phyloP scores from a whole-genome alignment of 1,140 invertebrate species.

The Monomorium pharaonis region DNA sequence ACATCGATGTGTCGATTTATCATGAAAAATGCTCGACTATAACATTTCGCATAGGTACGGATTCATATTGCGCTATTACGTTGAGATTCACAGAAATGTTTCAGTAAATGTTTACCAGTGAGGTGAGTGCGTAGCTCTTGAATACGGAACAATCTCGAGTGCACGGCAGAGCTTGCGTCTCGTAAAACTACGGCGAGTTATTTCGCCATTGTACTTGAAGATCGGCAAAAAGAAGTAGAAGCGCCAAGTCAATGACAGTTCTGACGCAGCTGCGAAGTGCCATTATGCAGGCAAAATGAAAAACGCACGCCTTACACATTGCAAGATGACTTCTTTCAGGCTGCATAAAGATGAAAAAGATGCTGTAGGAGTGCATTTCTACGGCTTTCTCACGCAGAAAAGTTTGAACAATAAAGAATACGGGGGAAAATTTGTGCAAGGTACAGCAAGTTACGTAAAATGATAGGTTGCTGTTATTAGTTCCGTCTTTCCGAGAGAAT shows the following conservation, averaged over 20 bases:
- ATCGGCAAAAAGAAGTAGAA: constrained; percentile 20
- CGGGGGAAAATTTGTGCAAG: background rate
- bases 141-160: constrained; percentile 4
- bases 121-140: constrained; percentile 14
- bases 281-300: constrained; percentile 34
- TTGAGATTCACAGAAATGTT: background rate
- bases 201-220: constrained; percentile 38
- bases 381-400: background rate
- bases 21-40: background rate
- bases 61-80: background rate
- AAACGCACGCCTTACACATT: constrained; percentile 20
- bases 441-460: background rate
- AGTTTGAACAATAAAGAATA: background rate
- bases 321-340: constrained; percentile 6
- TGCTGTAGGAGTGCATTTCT: background rate
- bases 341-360: constrained; percentile 30
- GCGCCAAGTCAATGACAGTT: constrained; percentile 24
- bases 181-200: constrained; percentile 37
- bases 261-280: constrained; percentile 7
- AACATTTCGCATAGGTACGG: background rate
- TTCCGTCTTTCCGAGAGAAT: background rate
- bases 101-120: background rate
- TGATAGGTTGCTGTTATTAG: background rate
- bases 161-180: background rate
- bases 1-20: background rate